A percentile compares a stretch with the other conserved stretches of the same genome.
These are phyloP conservation scores for Aplidium turbinatum DNA, from an alignment of 23 tunicate species.

Conservation along the genomic window DNA sequence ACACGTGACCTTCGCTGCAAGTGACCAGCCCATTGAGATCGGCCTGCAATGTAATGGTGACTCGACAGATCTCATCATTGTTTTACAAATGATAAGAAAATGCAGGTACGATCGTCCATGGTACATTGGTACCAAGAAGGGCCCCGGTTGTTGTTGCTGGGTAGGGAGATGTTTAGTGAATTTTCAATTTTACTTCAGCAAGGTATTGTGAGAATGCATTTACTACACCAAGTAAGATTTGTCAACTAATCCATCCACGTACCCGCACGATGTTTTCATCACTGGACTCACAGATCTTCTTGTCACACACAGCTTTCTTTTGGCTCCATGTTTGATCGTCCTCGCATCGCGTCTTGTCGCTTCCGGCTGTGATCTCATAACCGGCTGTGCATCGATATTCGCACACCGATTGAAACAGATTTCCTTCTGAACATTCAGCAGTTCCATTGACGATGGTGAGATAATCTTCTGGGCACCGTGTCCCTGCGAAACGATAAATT, in stretches of 20 bases:
- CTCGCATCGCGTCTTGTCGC: slow-evolving; percentile 20
- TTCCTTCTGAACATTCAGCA: slow-evolving; percentile 40
- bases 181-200: background rate
- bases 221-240: background rate
- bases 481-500: slow-evolving; percentile 9
- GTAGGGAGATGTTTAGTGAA: background rate
- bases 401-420: slow-evolving; percentile 58
- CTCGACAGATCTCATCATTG: no score
- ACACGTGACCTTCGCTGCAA: slow-evolving; percentile 61
- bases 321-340: slow-evolving; percentile 55
- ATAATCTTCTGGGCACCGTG: slow-evolving; percentile 14
- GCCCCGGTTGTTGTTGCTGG: no score
- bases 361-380: slow-evolving; percentile 47
- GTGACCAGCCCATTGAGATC: slow-evolving; percentile 41
- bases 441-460: slow-evolving; percentile 37
- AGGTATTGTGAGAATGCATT: background rate
- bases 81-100: background rate
- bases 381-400: slow-evolving; percentile 57
- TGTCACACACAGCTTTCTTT: slow-evolving; percentile 56
- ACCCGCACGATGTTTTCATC: slow-evolving; percentile 32
- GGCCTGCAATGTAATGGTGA: slow-evolving; percentile 18
- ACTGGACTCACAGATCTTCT: slow-evolving; percentile 42
- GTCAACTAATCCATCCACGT: background rate
- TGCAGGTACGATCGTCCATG: no score
- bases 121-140: no score